Base-by-base conservation (phyloP, 1,140 invertebrate species). In the Arion vulgaris region DNA sequence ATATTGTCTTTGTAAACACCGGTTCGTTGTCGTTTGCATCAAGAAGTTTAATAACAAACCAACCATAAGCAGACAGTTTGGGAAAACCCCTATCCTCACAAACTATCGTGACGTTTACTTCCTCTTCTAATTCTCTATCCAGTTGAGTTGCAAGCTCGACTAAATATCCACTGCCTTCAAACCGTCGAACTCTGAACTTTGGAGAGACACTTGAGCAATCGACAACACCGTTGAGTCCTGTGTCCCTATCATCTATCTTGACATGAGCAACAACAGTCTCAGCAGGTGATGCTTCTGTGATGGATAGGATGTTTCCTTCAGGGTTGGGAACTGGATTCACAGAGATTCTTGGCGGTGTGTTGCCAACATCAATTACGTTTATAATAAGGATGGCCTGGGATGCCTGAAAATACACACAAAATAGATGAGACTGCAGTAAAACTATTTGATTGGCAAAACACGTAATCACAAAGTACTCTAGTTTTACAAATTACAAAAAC, bases 11-110 rank as follows among this genome's bases (percentile, higher is more conserved):
- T 89, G 96, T 96, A 92, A 99, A 99, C 78, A 97, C 95, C 38
- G 98, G 97, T 76, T 96, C 96, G 91, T 98, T 98, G 92, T 99
- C 98, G 92, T 99, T 99, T 1, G 97, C 96, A 92, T 99, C 98
- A 91, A 90, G 87, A 15, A 99, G 96, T 11, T 96, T 96, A 32
- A 99, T 97, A 90, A 98, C 97, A 17, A 99, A 97, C 69, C 94
- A 96, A 93, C 98, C 95, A 23, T 95, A 94, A 0, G 97, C 97
- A 28, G 77, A 84, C 57, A 98, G 91, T 0, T 97, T 96, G 0
- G 98, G 98, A 15, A 94, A 95, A 0, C 98, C 98, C 0, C 98
- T 97, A 91, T 99, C 98, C 41, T 96, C 92, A 0, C 98, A 98
- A 92, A 98, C 97, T 72, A 99, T 96, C 7, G 97, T 94, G 83